Percentiles rank a stretch among this genome's conserved stretches.
phyloP scores from a whole-genome alignment of 2,888 invertebrate species.

The Sphecodes monilicornis region DNA sequence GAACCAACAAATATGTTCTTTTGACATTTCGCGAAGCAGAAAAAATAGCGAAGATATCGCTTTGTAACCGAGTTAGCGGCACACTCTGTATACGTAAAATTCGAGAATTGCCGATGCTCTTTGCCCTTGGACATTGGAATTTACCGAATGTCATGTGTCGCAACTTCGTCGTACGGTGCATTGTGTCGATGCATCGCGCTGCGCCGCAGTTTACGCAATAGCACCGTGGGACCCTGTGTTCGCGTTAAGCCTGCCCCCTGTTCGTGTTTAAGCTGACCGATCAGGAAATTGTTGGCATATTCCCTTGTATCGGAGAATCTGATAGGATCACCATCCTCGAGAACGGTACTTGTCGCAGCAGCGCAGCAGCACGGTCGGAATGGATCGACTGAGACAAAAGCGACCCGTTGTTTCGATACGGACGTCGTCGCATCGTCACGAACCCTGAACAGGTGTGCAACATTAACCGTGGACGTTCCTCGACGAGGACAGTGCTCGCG shows the following conservation, averaged over 20 bases:
- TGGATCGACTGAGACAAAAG: slow-evolving; percentile 14
- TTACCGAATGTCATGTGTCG: slow-evolving; percentile 6
- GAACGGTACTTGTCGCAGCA: slow-evolving; percentile 22
- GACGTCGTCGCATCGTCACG: slow-evolving; percentile 1
- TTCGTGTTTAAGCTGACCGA: slow-evolving; percentile 18
- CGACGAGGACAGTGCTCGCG: background rate
- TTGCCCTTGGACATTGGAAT: background rate
- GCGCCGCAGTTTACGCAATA: slow-evolving; percentile 50
- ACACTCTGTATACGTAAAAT: too few relatives aligned
- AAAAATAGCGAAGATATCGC: too few relatives aligned
- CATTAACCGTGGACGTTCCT: background rate
- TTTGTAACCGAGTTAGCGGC: too few relatives aligned
- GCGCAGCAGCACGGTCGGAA: background rate
- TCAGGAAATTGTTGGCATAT: slow-evolving; percentile 19
- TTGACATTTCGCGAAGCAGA: too few relatives aligned
- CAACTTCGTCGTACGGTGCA: slow-evolving; percentile 34
- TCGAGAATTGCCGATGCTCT: background rate
- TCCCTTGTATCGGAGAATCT: slow-evolving; percentile 17
- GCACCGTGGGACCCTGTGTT: slow-evolving; percentile 46
- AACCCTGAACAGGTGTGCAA: slow-evolving; percentile 30
- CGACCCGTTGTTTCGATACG: background rate
- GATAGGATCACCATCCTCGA: background rate
- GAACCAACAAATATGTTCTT: too few relatives aligned
- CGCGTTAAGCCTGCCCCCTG: slow-evolving; percentile 54
- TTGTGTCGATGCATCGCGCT: background rate